Evolutionary conservation across 2,797 vertebrate genomes (phyloP).

Genomic region (Sternotherus odoratus): DNA sequence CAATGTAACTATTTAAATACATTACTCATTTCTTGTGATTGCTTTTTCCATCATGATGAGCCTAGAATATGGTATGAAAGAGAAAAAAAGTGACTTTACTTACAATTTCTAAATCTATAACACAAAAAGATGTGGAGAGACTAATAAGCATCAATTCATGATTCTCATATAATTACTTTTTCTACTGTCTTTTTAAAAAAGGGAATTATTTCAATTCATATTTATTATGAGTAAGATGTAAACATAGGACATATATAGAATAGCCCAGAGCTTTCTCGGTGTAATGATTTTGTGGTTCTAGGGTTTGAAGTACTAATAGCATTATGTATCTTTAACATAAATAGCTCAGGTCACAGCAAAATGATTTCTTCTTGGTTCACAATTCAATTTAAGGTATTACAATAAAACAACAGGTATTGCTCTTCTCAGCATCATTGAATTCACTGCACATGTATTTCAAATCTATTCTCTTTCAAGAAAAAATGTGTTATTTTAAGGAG

Average conservation of each 20-base stretch:
- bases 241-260: conserved; percentile 22
- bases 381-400: conserved; percentile 39
- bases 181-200: conserved; percentile 1
- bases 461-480: neutral
- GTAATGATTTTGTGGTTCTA: conserved; percentile 36
- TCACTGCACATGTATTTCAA: conserved; percentile 50
- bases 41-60: neutral
- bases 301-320: conserved; percentile 34
- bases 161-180: conserved; percentile 42
- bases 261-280: conserved; percentile 40
- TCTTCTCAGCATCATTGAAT: conserved; percentile 65
- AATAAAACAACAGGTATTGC: conserved; percentile 59
- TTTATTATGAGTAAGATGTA: conserved; percentile 46
- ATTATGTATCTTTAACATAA: conserved; percentile 56
- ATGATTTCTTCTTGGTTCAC: conserved; percentile 43
- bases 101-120: neutral
- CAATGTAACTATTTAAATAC: conserved; percentile 29
- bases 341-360: conserved; percentile 40
- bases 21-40: neutral
- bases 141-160: neutral
- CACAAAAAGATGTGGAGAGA: conserved; percentile 28
- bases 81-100: neutral
- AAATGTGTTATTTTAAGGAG: neutral
- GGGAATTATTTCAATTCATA: conserved; percentile 8
- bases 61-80: neutral